Evolutionary conservation across 2,797 vertebrate genomes (phyloP).

Genomic region (Oreochromis grahami): DNA sequence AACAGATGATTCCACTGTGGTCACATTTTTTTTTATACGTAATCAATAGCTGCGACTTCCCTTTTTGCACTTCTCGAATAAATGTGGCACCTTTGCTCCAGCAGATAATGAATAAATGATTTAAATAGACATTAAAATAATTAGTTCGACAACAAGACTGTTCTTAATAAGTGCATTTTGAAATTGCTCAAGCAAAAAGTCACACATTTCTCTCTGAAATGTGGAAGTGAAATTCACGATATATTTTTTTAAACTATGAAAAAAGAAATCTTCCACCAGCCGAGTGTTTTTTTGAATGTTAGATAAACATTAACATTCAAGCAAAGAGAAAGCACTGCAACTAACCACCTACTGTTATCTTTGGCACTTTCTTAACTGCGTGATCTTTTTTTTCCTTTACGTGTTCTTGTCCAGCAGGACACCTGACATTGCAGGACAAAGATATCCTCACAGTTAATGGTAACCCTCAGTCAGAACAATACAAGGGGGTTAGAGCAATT

Average conservation of each 20-base stretch:
- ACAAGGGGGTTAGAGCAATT: slow-evolving; percentile 82
- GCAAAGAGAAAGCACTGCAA: slow-evolving; percentile 4
- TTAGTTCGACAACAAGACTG: not conserved
- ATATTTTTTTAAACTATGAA: not conserved
- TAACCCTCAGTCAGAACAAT: slow-evolving; percentile 78
- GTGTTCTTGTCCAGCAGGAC: slow-evolving; percentile 65
- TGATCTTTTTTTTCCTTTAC: slow-evolving; percentile 15
- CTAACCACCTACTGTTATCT: slow-evolving; percentile 27
- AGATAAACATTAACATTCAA: slow-evolving; percentile 1
- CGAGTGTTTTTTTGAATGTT: not conserved
- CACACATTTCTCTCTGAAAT: not conserved
- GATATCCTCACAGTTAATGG: slow-evolving; percentile 75
- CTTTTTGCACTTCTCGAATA: not conserved
- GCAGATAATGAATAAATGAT: not conserved
- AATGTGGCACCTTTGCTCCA: not conserved
- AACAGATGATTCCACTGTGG: not conserved
- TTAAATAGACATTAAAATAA: not conserved
- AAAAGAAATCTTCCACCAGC: not conserved
- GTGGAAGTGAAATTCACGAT: not conserved
- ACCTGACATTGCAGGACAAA: slow-evolving; percentile 79
- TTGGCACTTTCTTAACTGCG: slow-evolving; percentile 44
- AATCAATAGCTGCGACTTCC: not conserved
- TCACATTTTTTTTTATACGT: too few species aligned
- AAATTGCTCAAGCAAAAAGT: not conserved
- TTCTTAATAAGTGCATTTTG: not conserved